These are phyloP conservation scores for Strigamia maritima DNA, from an alignment of 2,888 invertebrate genomes.

Conservation along the genomic window DNA sequence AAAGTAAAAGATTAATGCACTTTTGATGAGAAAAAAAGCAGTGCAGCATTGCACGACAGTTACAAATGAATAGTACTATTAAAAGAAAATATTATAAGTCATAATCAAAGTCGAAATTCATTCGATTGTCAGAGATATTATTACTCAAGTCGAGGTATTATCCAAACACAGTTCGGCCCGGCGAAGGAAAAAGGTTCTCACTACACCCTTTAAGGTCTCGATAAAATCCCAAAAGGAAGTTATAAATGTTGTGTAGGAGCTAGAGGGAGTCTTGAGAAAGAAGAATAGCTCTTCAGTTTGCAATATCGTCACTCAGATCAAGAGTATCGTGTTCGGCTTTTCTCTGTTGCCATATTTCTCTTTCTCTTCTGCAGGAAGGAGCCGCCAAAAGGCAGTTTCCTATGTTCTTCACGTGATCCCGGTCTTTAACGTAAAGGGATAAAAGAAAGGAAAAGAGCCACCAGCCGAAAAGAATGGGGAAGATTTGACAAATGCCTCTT, in stretches of 20 bases:
- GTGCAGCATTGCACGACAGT: background rate
- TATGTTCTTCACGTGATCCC: background rate
- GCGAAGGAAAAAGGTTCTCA: background rate
- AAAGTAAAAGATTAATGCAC: conserved; percentile 18
- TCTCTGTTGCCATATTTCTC: conserved; percentile 18
- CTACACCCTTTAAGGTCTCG: conserved; percentile 21
- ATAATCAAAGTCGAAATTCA: background rate
- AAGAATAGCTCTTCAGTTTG: conserved; percentile 32
- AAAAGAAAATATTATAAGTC: background rate
- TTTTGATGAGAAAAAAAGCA: conserved; percentile 29
- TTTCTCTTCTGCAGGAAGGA: conserved; percentile 2
- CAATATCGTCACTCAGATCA: conserved; percentile 34
- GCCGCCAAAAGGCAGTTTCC: conserved; percentile 18
- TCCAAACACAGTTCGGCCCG: background rate
- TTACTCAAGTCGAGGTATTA: background rate
- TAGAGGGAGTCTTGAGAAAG: conserved; percentile 21
- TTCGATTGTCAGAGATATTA: background rate
- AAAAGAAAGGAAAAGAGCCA: background rate
- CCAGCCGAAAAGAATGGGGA: background rate
- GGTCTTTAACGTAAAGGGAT: background rate
- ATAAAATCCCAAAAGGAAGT: conserved; percentile 29
- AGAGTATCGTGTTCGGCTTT: conserved; percentile 32
- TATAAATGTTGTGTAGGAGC: conserved; percentile 19
- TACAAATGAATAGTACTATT: background rate
- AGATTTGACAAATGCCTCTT: background rate